Percentiles rank a stretch among this genome's conserved stretches.
Conservation (phyloP, 2,797 vertebrate species). For the Pipistrellus pygmaeus region DNA sequence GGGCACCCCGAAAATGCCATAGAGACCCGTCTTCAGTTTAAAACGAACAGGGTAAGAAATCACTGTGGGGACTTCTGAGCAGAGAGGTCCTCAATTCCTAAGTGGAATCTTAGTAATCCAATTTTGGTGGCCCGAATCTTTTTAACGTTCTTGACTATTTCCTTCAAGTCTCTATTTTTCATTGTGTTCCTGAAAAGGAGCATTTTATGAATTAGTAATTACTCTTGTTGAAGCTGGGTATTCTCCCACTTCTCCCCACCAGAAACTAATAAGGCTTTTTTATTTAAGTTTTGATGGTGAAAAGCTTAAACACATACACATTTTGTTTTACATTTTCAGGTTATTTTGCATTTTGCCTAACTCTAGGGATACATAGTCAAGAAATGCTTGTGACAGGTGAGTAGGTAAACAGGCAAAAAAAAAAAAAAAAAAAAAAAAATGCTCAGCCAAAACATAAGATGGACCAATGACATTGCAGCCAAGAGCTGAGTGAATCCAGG, state of each 20-base stretch:
- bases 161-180: background rate
- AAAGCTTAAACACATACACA: background rate
- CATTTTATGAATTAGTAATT: slow-evolving; percentile 19
- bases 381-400: background rate
- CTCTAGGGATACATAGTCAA: background rate
- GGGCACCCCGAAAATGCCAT: background rate
- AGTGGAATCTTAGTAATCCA: background rate
- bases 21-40: background rate
- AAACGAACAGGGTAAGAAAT: background rate
- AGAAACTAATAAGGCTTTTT: background rate
- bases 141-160: background rate
- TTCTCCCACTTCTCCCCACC: background rate
- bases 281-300: background rate
- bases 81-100: background rate
- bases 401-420: background rate
- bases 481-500: background rate
- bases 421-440: background rate
- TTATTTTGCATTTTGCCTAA: background rate
- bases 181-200: background rate
- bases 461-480: background rate
- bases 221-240: background rate
- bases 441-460: background rate
- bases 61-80: background rate
- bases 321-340: background rate
- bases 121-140: background rate